These are phyloP conservation scores for Coleophora flavipennella DNA, from an alignment of 2,888 invertebrate genomes.

Conservation along the genomic window DNA sequence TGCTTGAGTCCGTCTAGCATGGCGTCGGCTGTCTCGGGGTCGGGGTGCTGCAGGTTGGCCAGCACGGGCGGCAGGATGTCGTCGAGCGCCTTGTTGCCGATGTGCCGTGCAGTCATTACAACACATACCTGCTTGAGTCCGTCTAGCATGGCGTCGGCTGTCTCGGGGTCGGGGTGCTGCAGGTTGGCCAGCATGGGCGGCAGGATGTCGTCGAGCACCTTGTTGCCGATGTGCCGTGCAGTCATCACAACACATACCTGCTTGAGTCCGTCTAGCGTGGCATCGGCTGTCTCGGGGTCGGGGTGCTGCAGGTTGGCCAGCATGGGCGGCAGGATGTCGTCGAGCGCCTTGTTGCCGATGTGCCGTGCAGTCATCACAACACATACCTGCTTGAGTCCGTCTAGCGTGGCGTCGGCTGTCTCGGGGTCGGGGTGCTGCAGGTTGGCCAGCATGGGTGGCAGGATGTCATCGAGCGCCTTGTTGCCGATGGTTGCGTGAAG, in stretches of 20 bases:
- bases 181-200: too few relatives aligned
- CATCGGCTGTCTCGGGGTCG: too few relatives aligned
- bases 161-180: too few relatives aligned
- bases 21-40: not conserved
- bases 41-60: not conserved
- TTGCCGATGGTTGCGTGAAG: conserved; percentile 95
- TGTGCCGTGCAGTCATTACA: not conserved
- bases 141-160: too few relatives aligned
- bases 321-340: too few relatives aligned
- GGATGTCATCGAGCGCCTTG: conserved; percentile 95
- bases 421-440: conserved; percentile 83
- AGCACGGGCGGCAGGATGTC: not conserved
- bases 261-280: too few relatives aligned
- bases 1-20: not conserved
- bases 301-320: too few relatives aligned
- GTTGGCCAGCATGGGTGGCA: conserved; percentile 88
- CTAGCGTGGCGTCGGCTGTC: conserved; percentile 90
- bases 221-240: not conserved
- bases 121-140: too few relatives aligned
- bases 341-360: not conserved
- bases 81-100: not conserved
- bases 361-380: conserved; percentile 52
- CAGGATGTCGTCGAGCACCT: too few relatives aligned
- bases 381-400: conserved; percentile 83
- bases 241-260: too few relatives aligned